phyloP scores from a whole-genome alignment of 1,140 invertebrate species.

The Philotrypesis tridentata region DNA sequence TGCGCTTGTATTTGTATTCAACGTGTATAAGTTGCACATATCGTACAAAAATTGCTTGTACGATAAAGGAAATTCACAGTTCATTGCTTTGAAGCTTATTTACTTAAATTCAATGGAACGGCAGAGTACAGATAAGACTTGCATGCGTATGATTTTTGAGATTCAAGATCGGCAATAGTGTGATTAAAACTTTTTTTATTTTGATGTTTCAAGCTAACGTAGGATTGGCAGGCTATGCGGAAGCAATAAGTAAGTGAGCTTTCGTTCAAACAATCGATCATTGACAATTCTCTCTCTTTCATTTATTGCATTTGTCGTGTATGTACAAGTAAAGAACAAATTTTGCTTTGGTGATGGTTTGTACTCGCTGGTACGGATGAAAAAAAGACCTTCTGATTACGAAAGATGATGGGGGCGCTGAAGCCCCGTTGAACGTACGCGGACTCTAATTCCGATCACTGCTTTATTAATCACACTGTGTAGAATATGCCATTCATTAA shows the following conservation, averaged over 20 bases:
- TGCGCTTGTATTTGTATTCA: conserved; percentile 23
- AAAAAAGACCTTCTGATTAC: background rate
- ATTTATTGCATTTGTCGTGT: background rate
- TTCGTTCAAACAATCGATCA: conserved; percentile 45
- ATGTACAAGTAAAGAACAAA: no score
- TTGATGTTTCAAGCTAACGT: conserved; percentile 69
- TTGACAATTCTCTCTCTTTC: conserved; percentile 15
- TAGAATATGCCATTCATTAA: background rate
- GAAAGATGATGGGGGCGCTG: no score
- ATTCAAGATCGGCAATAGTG: conserved; percentile 29
- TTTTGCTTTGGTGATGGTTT: no score
- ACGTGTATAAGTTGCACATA: background rate
- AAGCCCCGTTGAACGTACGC: no score
- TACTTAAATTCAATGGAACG: conserved; percentile 8
- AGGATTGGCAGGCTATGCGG: conserved; percentile 63
- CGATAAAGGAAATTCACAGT: background rate
- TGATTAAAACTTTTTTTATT: conserved; percentile 51
- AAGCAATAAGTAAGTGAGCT: conserved; percentile 68
- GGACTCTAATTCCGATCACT: no score
- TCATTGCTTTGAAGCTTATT: conserved; percentile 33
- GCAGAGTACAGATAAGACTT: conserved; percentile 18
- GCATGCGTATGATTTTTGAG: background rate
- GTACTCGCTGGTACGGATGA: background rate
- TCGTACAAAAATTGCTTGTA: no score
- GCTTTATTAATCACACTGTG: no score